phyloP scores from a whole-genome alignment of 2,113 vertebrate genomes.

The Melanostigma gelatinosum region DNA sequence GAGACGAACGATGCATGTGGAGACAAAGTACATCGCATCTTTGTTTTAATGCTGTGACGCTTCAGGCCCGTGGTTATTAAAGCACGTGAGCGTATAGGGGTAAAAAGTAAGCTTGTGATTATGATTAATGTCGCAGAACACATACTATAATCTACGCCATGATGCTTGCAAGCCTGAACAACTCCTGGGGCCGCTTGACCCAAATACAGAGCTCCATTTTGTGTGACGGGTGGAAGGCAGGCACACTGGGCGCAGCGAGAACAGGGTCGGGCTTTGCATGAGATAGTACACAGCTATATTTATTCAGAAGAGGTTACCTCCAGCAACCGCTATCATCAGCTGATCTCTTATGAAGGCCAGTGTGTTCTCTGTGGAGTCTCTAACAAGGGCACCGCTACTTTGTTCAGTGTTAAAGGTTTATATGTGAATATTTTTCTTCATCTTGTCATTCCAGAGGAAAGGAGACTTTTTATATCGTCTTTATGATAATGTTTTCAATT shows the following conservation, averaged over 20 bases:
- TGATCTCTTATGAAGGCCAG: conserved; percentile 63
- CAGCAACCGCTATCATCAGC: conserved; percentile 55
- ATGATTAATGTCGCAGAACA: conserved; percentile 28
- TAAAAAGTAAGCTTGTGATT: conserved; percentile 7
- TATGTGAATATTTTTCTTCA: background rate
- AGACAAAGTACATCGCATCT: background rate
- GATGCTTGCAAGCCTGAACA: conserved; percentile 46
- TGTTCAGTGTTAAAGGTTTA: background rate
- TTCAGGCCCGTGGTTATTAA: background rate
- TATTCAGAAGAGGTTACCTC: conserved; percentile 78
- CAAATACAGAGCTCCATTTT: conserved; percentile 73
- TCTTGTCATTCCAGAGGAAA: background rate
- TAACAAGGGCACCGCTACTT: conserved; percentile 58
- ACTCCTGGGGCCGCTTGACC: conserved; percentile 78
- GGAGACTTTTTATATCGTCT: background rate
- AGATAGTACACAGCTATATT: conserved; percentile 75
- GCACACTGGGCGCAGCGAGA: conserved; percentile 61
- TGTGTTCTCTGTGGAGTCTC: conserved; percentile 46
- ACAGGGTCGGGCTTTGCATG: conserved; percentile 64
- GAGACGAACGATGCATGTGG: background rate
- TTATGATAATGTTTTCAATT: background rate
- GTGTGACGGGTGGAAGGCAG: conserved; percentile 68
- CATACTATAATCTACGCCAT: conserved; percentile 28
- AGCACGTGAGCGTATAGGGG: background rate
- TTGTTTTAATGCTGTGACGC: background rate